A percentile compares a stretch with the other conserved stretches of the same genome.
phyloP scores from a whole-genome alignment of 2,888 invertebrate species.

The Ommatoiulus sabulosus region DNA sequence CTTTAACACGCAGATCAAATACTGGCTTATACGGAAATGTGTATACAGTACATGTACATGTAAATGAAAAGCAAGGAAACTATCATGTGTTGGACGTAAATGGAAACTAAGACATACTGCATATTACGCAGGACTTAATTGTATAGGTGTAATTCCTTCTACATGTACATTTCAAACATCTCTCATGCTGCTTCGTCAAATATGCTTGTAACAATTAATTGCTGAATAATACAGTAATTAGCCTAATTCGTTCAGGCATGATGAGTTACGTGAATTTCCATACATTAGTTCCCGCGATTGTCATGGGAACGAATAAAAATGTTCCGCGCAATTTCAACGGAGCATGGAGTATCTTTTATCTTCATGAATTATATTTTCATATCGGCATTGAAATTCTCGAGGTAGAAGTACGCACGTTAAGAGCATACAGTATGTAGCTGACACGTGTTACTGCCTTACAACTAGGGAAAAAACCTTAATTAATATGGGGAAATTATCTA shows the following conservation, averaged over 20 bases:
- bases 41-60: no score
- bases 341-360: not conserved
- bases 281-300: not conserved
- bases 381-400: not conserved
- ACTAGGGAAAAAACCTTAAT: constrained; percentile 38
- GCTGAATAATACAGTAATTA: constrained; percentile 20
- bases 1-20: not conserved
- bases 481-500: constrained; percentile 15
- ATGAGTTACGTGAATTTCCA: not conserved
- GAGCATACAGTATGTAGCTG: not conserved
- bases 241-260: not conserved
- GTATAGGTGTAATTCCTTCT: not conserved
- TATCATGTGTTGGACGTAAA: not conserved
- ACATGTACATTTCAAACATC: not conserved
- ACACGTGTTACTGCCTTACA: constrained; percentile 7
- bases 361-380: constrained; percentile 32
- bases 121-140: no score
- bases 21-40: not conserved
- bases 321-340: not conserved
- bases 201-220: constrained; percentile 2
- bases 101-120: not conserved
- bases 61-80: no score
- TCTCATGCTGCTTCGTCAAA: not conserved
- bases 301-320: constrained; percentile 39
- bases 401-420: not conserved